Conservation (phyloP, 1,140 invertebrate genomes). For the Plutomurus gul region DNA sequence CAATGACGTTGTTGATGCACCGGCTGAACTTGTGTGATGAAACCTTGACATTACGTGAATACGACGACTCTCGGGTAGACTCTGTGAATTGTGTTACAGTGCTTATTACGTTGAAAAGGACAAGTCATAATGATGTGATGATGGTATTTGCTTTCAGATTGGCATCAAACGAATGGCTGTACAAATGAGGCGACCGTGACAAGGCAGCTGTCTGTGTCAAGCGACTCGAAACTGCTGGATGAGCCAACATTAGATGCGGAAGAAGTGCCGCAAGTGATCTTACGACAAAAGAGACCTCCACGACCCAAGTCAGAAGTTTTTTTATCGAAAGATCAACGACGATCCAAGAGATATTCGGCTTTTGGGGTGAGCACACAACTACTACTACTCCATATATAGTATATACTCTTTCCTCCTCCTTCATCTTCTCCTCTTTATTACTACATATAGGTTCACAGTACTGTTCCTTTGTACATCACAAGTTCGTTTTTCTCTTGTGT, state of each 20-base stretch:
- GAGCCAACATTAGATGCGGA: slow-evolving; percentile 67
- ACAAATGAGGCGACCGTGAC: slow-evolving; percentile 73
- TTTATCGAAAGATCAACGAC: slow-evolving; percentile 66
- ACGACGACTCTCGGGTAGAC: no score
- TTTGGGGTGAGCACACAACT: slow-evolving; percentile 85
- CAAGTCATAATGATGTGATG: slow-evolving; percentile 31
- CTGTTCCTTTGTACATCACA: no score
- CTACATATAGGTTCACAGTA: no score
- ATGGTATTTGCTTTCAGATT: slow-evolving; percentile 64
- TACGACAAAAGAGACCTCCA: slow-evolving; percentile 83
- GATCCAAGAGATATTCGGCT: slow-evolving; percentile 85
- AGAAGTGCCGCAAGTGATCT: slow-evolving; percentile 72
- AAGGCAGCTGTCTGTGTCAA: slow-evolving; percentile 84
- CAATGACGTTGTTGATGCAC: no score
- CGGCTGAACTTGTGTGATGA: no score
- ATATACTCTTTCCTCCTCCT: slow-evolving; percentile 29
- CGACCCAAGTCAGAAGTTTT: slow-evolving; percentile 87
- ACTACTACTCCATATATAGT: no score
- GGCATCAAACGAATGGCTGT: slow-evolving; percentile 66
- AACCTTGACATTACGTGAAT: no score
- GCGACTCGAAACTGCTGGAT: slow-evolving; percentile 85
- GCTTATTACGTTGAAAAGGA: neutral
- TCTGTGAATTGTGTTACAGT: neutral
- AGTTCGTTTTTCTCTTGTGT: no score
- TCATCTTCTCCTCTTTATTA: slow-evolving; percentile 33